Conservation (phyloP, 2,888 invertebrate species). For the Cerastis rubricosa region DNA sequence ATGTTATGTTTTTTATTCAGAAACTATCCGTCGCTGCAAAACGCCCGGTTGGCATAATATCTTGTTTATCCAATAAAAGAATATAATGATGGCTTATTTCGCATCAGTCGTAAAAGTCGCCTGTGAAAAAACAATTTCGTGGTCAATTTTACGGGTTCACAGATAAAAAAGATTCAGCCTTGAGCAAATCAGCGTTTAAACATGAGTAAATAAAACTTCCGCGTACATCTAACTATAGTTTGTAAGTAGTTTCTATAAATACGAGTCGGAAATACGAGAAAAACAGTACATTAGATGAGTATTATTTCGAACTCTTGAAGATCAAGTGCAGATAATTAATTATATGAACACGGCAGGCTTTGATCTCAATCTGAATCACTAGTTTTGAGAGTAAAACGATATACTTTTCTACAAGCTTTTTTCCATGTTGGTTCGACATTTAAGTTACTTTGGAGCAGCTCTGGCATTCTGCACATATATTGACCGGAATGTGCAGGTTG, state of each 20-base stretch:
- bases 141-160: conserved; percentile 48
- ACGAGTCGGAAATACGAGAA: conserved; percentile 22
- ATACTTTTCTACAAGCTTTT: not conserved
- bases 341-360: not conserved
- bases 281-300: conserved; percentile 25
- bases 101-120: conserved; percentile 43
- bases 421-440: not conserved
- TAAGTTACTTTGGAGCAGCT: not conserved
- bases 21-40: conserved; percentile 3
- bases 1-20: no score
- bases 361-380: not conserved
- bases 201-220: conserved; percentile 40
- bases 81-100: conserved; percentile 35
- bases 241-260: conserved; percentile 34
- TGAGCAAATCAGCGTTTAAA: conserved; percentile 37
- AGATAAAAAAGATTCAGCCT: conserved; percentile 51
- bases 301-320: not conserved
- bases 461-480: not conserved
- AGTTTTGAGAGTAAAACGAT: not conserved
- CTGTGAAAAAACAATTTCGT: conserved; percentile 42
- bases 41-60: conserved; percentile 7
- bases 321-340: not conserved
- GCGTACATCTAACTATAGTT: conserved; percentile 28
- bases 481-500: not conserved
- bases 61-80: conserved; percentile 40